Evolutionary conservation across 2,888 invertebrate genomes (phyloP).

Genomic region (Chelonus formosanus): DNA sequence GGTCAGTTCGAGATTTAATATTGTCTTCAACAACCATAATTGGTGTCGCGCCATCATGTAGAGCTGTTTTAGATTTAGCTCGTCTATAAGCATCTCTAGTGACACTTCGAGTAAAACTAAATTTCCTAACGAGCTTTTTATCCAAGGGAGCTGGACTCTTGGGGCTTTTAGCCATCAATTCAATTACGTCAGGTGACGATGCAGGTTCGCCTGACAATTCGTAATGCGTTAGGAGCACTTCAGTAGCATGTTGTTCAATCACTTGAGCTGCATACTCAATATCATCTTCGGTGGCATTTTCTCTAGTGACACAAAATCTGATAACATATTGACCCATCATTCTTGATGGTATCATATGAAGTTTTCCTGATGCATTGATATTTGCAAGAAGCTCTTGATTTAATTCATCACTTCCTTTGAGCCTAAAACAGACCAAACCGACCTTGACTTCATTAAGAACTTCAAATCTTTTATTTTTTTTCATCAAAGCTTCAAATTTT

Average conservation of each 20-base stretch:
- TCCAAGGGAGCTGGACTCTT: conserved; percentile 66
- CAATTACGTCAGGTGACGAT: conserved; percentile 45
- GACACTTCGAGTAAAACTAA: conserved; percentile 70
- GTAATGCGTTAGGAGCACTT: conserved; percentile 66
- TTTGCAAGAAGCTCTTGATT: conserved; percentile 81
- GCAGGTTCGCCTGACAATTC: conserved; percentile 52
- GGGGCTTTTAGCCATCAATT: conserved; percentile 61
- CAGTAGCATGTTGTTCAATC: conserved; percentile 71
- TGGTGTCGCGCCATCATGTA: conserved; percentile 69
- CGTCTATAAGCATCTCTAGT: conserved; percentile 68
- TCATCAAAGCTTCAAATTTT: conserved; percentile 76
- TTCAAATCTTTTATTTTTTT: conserved; percentile 77
- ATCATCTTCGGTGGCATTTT: conserved; percentile 79
- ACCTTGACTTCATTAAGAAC: conserved; percentile 78
- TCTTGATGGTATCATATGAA: conserved; percentile 87
- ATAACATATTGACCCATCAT: conserved; percentile 79
- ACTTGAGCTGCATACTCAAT: conserved; percentile 75
- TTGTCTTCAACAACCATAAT: conserved; percentile 68
- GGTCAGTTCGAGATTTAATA: conserved; percentile 48
- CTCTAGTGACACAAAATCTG: conserved; percentile 83
- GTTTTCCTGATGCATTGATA: conserved; percentile 83
- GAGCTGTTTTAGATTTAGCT: conserved; percentile 67
- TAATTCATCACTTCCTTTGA: conserved; percentile 75
- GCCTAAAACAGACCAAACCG: conserved; percentile 82
- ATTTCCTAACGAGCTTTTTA: conserved; percentile 67